Conservation (phyloP, 2,113 vertebrate species). For the Centropristis striata region DNA sequence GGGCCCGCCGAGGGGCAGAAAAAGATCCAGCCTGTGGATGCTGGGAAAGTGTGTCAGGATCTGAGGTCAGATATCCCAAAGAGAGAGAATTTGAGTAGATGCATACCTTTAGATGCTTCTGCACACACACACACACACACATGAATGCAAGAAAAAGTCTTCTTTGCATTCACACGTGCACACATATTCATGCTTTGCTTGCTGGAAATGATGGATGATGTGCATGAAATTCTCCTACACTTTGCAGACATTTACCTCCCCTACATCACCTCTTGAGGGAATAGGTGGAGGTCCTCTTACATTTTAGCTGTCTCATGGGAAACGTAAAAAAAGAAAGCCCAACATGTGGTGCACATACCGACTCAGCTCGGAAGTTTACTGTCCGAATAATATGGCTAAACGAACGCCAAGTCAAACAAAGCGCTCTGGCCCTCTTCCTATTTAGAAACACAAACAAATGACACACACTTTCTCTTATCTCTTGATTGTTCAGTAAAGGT, state of each 20-base stretch:
- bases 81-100: slow-evolving; percentile 35
- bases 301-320: slow-evolving; percentile 72
- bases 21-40: slow-evolving; percentile 55
- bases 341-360: slow-evolving; percentile 71
- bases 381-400: slow-evolving; percentile 70
- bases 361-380: slow-evolving; percentile 65
- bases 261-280: slow-evolving; percentile 65
- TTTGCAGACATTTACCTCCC: slow-evolving; percentile 61
- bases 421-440: slow-evolving; percentile 15
- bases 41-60: slow-evolving; percentile 64
- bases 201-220: slow-evolving; percentile 77
- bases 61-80: slow-evolving; percentile 56
- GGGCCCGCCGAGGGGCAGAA: slow-evolving; percentile 61
- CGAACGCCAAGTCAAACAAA: slow-evolving; percentile 70
- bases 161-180: slow-evolving; percentile 15
- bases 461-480: slow-evolving; percentile 35
- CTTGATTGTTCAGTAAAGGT: slow-evolving; percentile 38
- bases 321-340: slow-evolving; percentile 43
- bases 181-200: slow-evolving; percentile 50
- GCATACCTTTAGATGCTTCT: slow-evolving; percentile 45
- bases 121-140: slow-evolving; percentile 2
- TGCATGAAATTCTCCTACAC: slow-evolving; percentile 71
- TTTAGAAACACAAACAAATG: slow-evolving; percentile 63
- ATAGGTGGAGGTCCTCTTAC: slow-evolving; percentile 73
- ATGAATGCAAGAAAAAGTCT: slow-evolving; percentile 1